These are phyloP conservation scores for Hippopotamus amphibius DNA, from an alignment of 2,113 vertebrate genomes.

Conservation along the genomic window DNA sequence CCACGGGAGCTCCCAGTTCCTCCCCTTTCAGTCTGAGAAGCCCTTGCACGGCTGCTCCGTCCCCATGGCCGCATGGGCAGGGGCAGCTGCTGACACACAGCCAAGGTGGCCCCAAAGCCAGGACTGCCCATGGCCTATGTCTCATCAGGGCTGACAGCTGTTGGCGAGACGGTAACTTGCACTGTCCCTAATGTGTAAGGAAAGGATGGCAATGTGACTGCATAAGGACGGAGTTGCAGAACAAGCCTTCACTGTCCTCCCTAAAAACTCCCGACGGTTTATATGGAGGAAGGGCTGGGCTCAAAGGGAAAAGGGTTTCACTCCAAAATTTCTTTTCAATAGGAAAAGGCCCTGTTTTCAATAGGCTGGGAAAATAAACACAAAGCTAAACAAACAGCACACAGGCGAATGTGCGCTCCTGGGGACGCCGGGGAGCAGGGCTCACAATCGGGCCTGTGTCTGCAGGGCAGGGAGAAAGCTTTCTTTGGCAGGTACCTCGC, in stretches of 20 bases:
- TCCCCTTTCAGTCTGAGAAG: neutral
- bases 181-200: neutral
- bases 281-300: neutral
- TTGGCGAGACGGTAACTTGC: neutral
- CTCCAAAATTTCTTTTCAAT: conserved; percentile 75
- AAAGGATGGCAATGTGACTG: neutral
- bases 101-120: neutral
- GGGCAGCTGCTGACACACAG: neutral
- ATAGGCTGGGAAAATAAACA: conserved; percentile 75
- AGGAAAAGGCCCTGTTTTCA: conserved; percentile 68
- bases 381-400: conserved; percentile 68
- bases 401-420: conserved; percentile 59
- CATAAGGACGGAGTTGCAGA: neutral
- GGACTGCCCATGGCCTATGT: neutral
- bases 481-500: conserved; percentile 84
- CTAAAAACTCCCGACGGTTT: conserved; percentile 1
- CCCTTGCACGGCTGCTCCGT: neutral
- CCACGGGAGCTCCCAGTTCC: neutral
- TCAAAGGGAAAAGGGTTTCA: conserved; percentile 48
- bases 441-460: conserved; percentile 76
- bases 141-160: neutral
- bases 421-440: conserved; percentile 59
- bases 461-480: conserved; percentile 83
- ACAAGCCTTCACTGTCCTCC: neutral
- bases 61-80: accelerated